Conservation (phyloP, 1,140 invertebrate species). For the Drosophila orena region DNA sequence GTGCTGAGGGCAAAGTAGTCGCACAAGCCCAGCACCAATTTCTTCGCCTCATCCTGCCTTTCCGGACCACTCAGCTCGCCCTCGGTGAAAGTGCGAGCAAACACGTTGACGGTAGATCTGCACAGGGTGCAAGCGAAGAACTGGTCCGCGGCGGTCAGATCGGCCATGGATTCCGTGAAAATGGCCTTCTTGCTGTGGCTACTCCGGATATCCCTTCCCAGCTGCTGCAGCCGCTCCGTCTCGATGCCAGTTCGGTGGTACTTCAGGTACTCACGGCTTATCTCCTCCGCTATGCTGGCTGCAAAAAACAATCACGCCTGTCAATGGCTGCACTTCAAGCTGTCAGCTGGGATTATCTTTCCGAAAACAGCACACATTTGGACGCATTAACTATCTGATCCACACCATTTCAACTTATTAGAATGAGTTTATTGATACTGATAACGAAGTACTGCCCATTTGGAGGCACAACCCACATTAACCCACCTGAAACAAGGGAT, state of each 20-base stretch:
- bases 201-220: constrained; percentile 44
- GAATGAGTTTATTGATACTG: not conserved
- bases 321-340: constrained; percentile 25
- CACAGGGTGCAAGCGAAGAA: constrained; percentile 86
- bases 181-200: constrained; percentile 59
- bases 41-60: constrained; percentile 85
- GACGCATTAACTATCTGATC: constrained; percentile 1
- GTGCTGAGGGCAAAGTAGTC: constrained; percentile 75
- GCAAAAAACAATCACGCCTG: constrained; percentile 13
- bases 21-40: constrained; percentile 78
- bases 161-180: constrained; percentile 59
- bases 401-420: constrained; percentile 8
- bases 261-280: constrained; percentile 65
- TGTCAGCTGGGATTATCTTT: constrained; percentile 25
- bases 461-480: no score
- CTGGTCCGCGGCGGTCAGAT: constrained; percentile 52
- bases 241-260: constrained; percentile 58
- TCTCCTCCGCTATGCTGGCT: constrained; percentile 61
- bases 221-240: constrained; percentile 27
- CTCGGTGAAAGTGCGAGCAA: constrained; percentile 78
- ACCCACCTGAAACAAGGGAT: constrained; percentile 26
- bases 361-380: not conserved
- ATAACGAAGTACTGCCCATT: no score
- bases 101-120: constrained; percentile 82
- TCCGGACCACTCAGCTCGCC: constrained; percentile 58